These are phyloP conservation scores for Bettongia penicillata DNA, from an alignment of 2,113 vertebrate species.

Conservation along the genomic window DNA sequence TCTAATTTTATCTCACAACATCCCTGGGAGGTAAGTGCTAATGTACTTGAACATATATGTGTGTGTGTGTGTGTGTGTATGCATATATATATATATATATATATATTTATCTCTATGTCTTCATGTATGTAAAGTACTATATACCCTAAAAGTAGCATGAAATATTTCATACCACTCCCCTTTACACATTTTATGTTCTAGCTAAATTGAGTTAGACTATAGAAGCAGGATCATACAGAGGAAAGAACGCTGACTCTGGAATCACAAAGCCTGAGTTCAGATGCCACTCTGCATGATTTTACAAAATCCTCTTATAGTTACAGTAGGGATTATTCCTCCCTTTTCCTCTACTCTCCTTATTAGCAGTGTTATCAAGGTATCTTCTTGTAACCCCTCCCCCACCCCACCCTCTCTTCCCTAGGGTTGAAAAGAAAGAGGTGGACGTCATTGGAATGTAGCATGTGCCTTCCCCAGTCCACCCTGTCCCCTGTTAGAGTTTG, in stretches of 20 bases:
- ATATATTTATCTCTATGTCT: too few relatives aligned
- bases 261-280: too few relatives aligned
- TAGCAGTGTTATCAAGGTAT: not conserved
- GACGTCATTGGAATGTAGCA: not conserved
- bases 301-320: not conserved
- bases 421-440: not conserved
- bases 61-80: too few relatives aligned
- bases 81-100: too few relatives aligned
- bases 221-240: too few relatives aligned
- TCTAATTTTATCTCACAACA: too few relatives aligned
- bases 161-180: not conserved
- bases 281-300: too few relatives aligned
- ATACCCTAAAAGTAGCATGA: not conserved
- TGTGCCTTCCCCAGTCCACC: not conserved
- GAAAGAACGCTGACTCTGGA: too few relatives aligned
- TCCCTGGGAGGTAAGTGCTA: too few relatives aligned
- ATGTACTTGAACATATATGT: too few relatives aligned
- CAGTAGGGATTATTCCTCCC: not conserved
- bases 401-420: not conserved
- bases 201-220: too few relatives aligned
- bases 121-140: not conserved
- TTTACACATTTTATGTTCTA: not conserved
- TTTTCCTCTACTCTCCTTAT: not conserved
- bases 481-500: not conserved
- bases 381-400: not conserved